Percentiles rank a stretch among this genome's conserved stretches.
These are phyloP conservation scores for Bufotes viridis DNA, from an alignment of 2,797 vertebrate genomes.

Conservation along the genomic window DNA sequence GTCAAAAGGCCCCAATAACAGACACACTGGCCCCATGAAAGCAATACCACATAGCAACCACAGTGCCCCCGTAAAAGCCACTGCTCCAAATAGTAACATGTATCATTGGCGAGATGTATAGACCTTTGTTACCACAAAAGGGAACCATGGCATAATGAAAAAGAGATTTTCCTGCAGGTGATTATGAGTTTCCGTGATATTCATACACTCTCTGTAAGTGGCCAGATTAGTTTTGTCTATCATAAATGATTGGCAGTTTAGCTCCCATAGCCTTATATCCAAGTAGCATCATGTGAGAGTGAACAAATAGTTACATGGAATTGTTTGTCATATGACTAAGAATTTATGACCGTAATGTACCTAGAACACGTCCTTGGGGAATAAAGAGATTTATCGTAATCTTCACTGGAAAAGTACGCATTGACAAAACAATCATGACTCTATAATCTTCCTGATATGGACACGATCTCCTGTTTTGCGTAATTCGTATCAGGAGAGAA, in stretches of 20 bases:
- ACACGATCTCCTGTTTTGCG: too few relatives aligned
- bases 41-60: not conserved
- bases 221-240: not conserved
- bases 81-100: not conserved
- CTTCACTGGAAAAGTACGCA: not conserved
- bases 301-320: not conserved
- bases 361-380: not conserved
- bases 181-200: not conserved
- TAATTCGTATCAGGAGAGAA: too few relatives aligned
- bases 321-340: slow-evolving; percentile 7
- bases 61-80: not conserved
- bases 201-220: not conserved
- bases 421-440: not conserved
- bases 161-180: too few relatives aligned
- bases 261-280: not conserved
- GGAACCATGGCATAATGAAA: too few relatives aligned
- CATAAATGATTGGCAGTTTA: not conserved
- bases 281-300: not conserved
- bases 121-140: too few relatives aligned
- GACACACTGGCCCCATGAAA: not conserved
- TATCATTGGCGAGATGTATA: too few relatives aligned
- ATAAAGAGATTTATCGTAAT: not conserved
- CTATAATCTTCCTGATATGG: not conserved
- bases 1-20: not conserved
- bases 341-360: not conserved